Evolutionary conservation across 2,888 invertebrate species (phyloP).

Genomic region (Tachystola acroxantha): DNA sequence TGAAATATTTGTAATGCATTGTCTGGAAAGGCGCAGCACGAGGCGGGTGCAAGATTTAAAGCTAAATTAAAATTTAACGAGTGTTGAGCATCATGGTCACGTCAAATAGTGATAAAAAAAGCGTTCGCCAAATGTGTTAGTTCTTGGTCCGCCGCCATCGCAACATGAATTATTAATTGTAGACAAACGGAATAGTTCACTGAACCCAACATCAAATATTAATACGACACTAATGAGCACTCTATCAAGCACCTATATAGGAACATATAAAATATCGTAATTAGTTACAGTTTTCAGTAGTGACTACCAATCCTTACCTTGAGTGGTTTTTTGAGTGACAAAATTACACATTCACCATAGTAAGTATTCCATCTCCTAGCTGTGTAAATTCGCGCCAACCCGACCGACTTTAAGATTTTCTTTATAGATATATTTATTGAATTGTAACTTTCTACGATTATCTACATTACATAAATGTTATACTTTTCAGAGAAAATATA

Average conservation of each 20-base stretch:
- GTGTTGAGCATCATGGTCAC: constrained; percentile 4
- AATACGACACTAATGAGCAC: constrained; percentile 24
- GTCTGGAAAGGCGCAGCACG: constrained; percentile 1
- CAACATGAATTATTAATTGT: constrained; percentile 66
- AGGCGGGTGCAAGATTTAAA: neutral
- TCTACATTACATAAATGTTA: no score
- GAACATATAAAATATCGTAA: no score
- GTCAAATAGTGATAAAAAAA: constrained; percentile 19
- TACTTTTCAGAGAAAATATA: no score
- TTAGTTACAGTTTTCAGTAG: no score
- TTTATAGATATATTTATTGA: no score
- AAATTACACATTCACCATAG: no score
- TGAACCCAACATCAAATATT: constrained; percentile 36
- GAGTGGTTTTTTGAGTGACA: no score
- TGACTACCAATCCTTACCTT: no score
- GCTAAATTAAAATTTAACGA: constrained; percentile 6
- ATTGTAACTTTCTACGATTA: no score
- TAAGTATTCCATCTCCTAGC: no score
- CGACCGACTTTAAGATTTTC: no score
- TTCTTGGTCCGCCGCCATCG: constrained; percentile 44
- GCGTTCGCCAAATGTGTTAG: constrained; percentile 29
- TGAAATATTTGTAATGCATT: constrained; percentile 2
- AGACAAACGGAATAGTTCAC: constrained; percentile 54
- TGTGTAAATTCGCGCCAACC: no score
- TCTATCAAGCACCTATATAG: constrained; percentile 25